Evolutionary conservation across 1,140 invertebrate species (phyloP), one percentile per base, ranked within the genome.

Genomic region (Formica exsecta): DNA sequence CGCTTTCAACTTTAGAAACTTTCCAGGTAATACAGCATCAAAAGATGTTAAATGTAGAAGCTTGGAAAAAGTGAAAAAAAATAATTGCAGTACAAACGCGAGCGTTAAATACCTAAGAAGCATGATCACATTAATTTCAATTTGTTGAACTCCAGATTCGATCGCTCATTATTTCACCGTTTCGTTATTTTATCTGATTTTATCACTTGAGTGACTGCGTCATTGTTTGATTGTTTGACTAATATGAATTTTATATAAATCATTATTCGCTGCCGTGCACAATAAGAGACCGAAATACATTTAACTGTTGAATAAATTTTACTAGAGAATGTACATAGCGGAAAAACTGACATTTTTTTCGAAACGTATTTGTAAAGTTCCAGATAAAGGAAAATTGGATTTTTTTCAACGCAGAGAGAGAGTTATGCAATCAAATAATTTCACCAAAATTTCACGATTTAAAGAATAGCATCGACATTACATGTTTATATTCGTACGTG

Each of bases 21-120:
- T 29, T 73, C n/a, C 44, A 73, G 32, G 51, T 73, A 19, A 57
- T 74, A 19, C 25, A 32, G 29, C 9, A 3, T 22, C 3, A 32
- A n/a, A 57, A 73, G 11, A 73, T 73, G 36, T 59, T 22, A 74
- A 57, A 74, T 13, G 8, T 76, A 1, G 0, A 75, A 75, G n/a
- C 16, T 29, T 3, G 19, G 6, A 36, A 66, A 2, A 3, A 54
- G 6, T 36, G 0, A 68, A 38, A 36, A 19, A 25, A 4, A 5
- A 3, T 19, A 29, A 62, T 44, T 41, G n/a, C 22, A 6, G 2
- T 44, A 77, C 9, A 79, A 79, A 51, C 25, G 11, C 25, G 11
- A 44, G 8, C 22, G 3, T 51, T 11, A 79, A 36, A 68, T 54
- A 38, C 54, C 7, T 9, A 38, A 1, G 11, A 66, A 44, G 51